These are phyloP conservation scores for Tipula vernalis DNA, from an alignment of 2,888 invertebrate genomes.

Conservation along the genomic window DNA sequence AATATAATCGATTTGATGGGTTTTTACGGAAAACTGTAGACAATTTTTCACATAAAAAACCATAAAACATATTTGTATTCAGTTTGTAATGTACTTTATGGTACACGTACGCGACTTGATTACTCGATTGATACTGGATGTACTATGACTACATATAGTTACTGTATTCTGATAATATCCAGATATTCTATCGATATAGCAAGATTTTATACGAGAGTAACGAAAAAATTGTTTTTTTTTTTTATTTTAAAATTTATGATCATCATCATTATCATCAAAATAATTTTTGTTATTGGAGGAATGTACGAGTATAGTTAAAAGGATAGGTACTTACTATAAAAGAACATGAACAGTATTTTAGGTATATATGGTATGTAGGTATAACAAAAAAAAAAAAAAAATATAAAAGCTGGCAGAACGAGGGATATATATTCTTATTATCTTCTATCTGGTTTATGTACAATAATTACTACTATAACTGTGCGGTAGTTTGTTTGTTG, in stretches of 20 bases:
- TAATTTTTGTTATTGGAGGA: background rate
- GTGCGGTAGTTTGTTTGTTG: background rate
- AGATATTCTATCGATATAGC: background rate
- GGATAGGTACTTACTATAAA: background rate
- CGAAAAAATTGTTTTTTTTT: background rate
- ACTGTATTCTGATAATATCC: background rate
- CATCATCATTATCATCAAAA: background rate
- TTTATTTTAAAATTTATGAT: background rate
- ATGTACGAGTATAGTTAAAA: background rate
- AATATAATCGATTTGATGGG: background rate
- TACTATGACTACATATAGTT: background rate
- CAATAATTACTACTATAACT: background rate
- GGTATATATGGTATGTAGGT: background rate
- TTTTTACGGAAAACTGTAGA: background rate
- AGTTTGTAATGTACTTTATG: background rate
- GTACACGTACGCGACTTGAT: background rate
- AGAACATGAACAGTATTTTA: background rate
- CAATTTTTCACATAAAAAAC: background rate
- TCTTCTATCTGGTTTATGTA: background rate
- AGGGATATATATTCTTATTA: background rate
- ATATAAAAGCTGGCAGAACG: background rate
- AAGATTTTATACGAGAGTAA: background rate
- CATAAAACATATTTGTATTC: slow-evolving; percentile 1
- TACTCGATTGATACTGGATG: background rate
- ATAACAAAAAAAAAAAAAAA: background rate